Evolutionary conservation across 2,888 invertebrate species (phyloP).

Genomic region (Ophioninae sp.): DNA sequence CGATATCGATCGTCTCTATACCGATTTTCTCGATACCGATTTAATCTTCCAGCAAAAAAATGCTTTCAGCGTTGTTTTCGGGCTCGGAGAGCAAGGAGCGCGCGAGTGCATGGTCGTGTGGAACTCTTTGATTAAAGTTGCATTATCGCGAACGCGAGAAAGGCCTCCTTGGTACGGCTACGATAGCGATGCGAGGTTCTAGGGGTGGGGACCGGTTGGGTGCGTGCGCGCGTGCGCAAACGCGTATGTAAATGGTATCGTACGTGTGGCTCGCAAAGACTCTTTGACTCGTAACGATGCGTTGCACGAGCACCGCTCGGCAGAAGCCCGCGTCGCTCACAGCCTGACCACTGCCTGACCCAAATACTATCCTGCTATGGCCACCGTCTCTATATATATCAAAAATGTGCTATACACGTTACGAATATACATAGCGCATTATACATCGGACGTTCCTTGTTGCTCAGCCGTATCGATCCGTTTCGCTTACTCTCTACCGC

Average conservation of each 20-base stretch:
- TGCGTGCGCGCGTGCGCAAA: slow-evolving; percentile 4
- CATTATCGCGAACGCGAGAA: slow-evolving; percentile 57
- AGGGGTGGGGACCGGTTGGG: slow-evolving; percentile 48
- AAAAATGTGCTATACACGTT: slow-evolving; percentile 2
- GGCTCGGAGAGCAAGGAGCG: too few relatives aligned
- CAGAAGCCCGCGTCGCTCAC: slow-evolving; percentile 22
- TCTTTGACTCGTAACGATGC: slow-evolving; percentile 47
- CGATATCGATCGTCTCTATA: too few relatives aligned
- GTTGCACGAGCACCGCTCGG: slow-evolving; percentile 45
- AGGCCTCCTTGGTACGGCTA: slow-evolving; percentile 50
- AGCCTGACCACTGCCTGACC: slow-evolving; percentile 57
- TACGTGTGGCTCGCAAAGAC: slow-evolving; percentile 27
- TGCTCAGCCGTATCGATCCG: too few relatives aligned
- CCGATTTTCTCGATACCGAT: too few relatives aligned
- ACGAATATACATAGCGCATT: background rate
- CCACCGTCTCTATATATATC: slow-evolving; percentile 7
- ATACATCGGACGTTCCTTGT: background rate
- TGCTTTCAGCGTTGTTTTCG: too few relatives aligned
- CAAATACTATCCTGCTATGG: slow-evolving; percentile 55
- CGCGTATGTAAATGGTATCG: background rate
- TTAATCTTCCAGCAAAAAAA: too few relatives aligned
- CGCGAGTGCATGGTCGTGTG: background rate
- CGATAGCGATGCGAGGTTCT: slow-evolving; percentile 38
- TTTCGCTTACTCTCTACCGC: too few relatives aligned
- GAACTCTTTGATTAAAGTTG: slow-evolving; percentile 51